A percentile compares a stretch with the other conserved stretches of the same genome.
Conservation (phyloP, 2,113 vertebrate species). For the Ochotona princeps region DNA sequence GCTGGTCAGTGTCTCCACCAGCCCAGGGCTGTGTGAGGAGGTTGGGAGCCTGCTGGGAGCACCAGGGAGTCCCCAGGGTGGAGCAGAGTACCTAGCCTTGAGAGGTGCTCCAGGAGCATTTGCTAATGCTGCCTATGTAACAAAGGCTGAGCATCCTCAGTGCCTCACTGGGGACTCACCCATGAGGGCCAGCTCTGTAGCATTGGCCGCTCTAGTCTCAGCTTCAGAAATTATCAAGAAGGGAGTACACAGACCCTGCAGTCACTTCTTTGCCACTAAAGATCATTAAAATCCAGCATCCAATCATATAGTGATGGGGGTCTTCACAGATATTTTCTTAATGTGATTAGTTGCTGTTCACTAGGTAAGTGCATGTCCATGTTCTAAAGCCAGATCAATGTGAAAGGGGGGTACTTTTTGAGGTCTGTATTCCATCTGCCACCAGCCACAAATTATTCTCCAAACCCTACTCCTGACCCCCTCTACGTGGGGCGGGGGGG, state of each 20-base stretch:
- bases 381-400: neutral
- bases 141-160: neutral
- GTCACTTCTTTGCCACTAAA: neutral
- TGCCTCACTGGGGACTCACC: neutral
- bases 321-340: neutral
- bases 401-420: neutral
- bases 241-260: neutral
- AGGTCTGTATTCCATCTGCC: neutral
- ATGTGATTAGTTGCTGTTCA: neutral
- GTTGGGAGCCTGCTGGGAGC: neutral
- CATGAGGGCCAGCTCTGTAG: neutral
- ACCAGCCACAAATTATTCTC: neutral
- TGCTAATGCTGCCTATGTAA: neutral
- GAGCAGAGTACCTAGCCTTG: no score
- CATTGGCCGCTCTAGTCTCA: neutral
- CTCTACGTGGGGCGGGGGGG: no score
- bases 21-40: neutral
- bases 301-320: neutral
- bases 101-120: neutral
- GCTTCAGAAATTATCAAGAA: neutral
- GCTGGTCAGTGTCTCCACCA: neutral
- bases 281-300: neutral
- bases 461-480: rapidly evolving
- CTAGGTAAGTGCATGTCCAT: neutral
- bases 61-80: neutral